phyloP scores from a whole-genome alignment of 1,140 invertebrate genomes.

The Drosophila murphyi region DNA sequence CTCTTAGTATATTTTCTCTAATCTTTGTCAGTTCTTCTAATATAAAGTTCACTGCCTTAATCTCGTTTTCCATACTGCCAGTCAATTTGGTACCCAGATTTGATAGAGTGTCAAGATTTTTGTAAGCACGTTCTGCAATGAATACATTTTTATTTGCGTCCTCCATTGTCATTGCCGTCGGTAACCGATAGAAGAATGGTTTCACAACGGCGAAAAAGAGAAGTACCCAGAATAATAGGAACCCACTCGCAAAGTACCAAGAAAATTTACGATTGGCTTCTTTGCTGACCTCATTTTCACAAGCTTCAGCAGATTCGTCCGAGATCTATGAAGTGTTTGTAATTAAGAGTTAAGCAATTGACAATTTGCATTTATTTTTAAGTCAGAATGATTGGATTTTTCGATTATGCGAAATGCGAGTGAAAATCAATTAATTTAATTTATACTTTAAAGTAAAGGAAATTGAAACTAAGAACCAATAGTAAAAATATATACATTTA shows the following conservation, averaged over 20 bases:
- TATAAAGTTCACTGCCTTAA: constrained; percentile 73
- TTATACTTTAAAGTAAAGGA: no score
- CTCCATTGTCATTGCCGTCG: constrained; percentile 53
- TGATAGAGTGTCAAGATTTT: constrained; percentile 87
- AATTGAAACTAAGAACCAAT: neutral
- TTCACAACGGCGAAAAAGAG: constrained; percentile 67
- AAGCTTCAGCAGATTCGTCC: neutral
- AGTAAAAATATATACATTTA: neutral
- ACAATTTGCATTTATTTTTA: no score
- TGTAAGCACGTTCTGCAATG: constrained; percentile 68
- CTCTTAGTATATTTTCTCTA: constrained; percentile 39
- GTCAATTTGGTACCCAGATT: constrained; percentile 89
- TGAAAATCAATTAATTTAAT: no score
- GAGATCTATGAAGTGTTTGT: neutral
- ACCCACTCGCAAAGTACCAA: constrained; percentile 59
- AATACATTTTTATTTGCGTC: constrained; percentile 46
- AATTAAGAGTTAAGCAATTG: neutral
- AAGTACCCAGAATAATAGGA: constrained; percentile 65
- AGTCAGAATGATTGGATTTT: neutral
- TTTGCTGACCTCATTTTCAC: neutral
- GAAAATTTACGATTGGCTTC: constrained; percentile 9
- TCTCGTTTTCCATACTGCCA: constrained; percentile 89
- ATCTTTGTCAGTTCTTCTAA: constrained; percentile 81
- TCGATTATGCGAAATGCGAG: neutral
- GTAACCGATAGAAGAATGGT: constrained; percentile 62